These are phyloP conservation scores for Rotaria socialis DNA, from an alignment of 2,888 invertebrate genomes.

Conservation along the genomic window DNA sequence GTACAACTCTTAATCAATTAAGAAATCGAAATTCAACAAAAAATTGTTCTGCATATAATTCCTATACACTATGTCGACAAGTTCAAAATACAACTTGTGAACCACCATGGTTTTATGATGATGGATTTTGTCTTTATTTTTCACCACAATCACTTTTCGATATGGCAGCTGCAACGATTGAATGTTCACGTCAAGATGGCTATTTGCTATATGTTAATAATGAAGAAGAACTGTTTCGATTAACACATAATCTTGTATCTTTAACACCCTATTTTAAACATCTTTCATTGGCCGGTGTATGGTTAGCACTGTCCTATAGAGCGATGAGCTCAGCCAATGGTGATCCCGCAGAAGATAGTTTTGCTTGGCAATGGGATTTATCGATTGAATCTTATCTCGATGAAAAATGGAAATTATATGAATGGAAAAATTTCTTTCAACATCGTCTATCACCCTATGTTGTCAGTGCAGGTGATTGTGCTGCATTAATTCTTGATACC, in stretches of 20 bases:
- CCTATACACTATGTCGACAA: constrained; percentile 4
- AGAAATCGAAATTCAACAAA: background rate
- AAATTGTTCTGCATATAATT: background rate
- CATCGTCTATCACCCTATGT: background rate
- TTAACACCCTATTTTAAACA: constrained; percentile 15
- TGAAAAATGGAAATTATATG: background rate
- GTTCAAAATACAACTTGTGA: background rate
- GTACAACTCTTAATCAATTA: background rate
- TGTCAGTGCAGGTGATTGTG: background rate
- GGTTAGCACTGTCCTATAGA: background rate
- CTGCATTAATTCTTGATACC: constrained; percentile 11
- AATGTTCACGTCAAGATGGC: background rate
- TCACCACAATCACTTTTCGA: background rate
- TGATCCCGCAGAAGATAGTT: background rate
- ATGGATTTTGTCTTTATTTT: background rate
- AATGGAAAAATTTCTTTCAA: background rate
- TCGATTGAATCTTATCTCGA: background rate
- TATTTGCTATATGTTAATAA: background rate
- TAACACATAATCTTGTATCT: background rate
- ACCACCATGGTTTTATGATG: constrained; percentile 13
- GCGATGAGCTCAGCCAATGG: background rate
- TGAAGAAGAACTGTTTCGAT: constrained; percentile 10
- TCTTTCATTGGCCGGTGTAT: background rate
- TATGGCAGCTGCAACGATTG: background rate
- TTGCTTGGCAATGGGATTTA: background rate